Percentiles rank a stretch among this genome's conserved stretches.
Evolutionary conservation across 2,888 invertebrate species (phyloP).

Genomic region (Drosophila formosana): DNA sequence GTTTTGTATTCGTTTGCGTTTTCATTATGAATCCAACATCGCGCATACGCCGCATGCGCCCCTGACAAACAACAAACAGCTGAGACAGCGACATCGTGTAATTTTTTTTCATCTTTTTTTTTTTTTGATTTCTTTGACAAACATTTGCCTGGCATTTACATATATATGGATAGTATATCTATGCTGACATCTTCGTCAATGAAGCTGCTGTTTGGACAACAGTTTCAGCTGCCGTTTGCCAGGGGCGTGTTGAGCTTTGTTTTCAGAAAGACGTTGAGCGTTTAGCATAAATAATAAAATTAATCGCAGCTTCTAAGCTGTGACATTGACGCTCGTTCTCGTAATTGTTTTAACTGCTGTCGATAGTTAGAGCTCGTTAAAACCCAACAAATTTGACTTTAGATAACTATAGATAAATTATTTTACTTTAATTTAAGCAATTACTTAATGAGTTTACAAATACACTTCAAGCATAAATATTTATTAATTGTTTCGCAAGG

Average conservation of each 20-base stretch:
- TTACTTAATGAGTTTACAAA: not conserved
- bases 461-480: not conserved
- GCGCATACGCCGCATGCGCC: conserved; percentile 61
- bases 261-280: conserved; percentile 5
- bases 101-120: conserved; percentile 21
- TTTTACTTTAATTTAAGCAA: not conserved
- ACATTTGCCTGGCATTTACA: conserved; percentile 66
- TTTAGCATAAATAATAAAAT: conserved; percentile 31
- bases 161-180: conserved; percentile 2
- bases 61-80: conserved; percentile 16
- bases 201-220: conserved; percentile 31
- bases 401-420: not conserved
- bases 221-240: conserved; percentile 8
- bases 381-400: not conserved
- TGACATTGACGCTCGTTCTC: conserved; percentile 42
- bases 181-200: conserved; percentile 24
- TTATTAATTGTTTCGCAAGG: not conserved
- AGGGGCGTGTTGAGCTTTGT: conserved; percentile 34
- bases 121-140: conserved; percentile 51
- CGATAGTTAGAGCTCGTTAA: conserved; percentile 3
- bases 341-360: conserved; percentile 1
- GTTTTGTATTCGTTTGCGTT: conserved; percentile 17
- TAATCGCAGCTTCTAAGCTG: conserved; percentile 49
- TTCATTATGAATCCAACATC: conserved; percentile 38
- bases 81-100: conserved; percentile 26